Conservation (phyloP, 2,888 invertebrate species). For the Andrena trimmerana region DNA sequence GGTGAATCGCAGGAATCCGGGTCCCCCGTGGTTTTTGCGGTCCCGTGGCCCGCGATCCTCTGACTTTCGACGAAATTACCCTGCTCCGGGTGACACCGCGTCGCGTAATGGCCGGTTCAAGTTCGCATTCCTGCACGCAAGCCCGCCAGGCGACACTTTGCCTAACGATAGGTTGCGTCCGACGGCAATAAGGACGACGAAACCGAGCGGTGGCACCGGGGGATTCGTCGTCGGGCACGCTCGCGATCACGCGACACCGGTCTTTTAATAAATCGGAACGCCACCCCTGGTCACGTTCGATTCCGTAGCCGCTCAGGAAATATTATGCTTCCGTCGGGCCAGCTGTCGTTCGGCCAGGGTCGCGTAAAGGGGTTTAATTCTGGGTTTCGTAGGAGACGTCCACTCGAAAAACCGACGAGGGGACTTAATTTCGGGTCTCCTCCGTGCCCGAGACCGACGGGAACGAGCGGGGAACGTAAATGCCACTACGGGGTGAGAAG, state of each 20-base stretch:
- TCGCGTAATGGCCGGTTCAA: slow-evolving; percentile 78
- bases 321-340: slow-evolving; percentile 51
- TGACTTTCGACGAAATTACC: slow-evolving; percentile 81
- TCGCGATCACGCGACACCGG: slow-evolving; percentile 51
- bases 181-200: slow-evolving; percentile 49
- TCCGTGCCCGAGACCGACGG: background rate
- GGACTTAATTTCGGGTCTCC: slow-evolving; percentile 25
- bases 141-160: slow-evolving; percentile 84
- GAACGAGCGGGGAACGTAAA: background rate
- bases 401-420: slow-evolving; percentile 9
- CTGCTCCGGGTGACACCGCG: slow-evolving; percentile 82
- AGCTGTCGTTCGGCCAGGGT: slow-evolving; percentile 49
- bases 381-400: background rate
- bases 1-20: slow-evolving; percentile 57
- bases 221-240: slow-evolving; percentile 35
- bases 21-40: slow-evolving; percentile 41
- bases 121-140: slow-evolving; percentile 83
- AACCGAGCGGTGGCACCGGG: slow-evolving; percentile 30
- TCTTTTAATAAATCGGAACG: slow-evolving; percentile 67
- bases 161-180: slow-evolving; percentile 80
- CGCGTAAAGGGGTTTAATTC: slow-evolving; percentile 10
- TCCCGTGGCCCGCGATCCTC: slow-evolving; percentile 48
- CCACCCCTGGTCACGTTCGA: slow-evolving; percentile 62
- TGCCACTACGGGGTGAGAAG: background rate
- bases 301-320: slow-evolving; percentile 39